Evolutionary conservation across 2,888 invertebrate genomes (phyloP).

Genomic region (Melinopterus prodromus): DNA sequence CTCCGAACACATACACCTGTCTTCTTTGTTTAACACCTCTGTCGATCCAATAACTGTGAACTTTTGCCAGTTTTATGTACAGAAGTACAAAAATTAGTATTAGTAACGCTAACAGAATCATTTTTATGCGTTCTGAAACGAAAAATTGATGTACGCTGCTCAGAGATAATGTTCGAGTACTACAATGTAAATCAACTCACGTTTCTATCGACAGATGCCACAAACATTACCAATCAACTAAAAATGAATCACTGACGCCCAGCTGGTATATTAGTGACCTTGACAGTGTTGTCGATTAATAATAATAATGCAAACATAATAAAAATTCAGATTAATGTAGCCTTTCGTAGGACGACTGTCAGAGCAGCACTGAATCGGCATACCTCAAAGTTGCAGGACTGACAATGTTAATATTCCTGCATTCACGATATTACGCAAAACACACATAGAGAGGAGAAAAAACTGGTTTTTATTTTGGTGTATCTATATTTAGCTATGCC

Average conservation of each 20-base stretch:
- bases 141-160: too few relatives aligned
- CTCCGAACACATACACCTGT: slow-evolving; percentile 37
- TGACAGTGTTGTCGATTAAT: too few relatives aligned
- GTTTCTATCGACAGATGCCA: neutral
- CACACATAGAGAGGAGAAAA: too few relatives aligned
- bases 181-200: too few relatives aligned
- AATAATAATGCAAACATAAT: too few relatives aligned
- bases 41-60: slow-evolving; percentile 35
- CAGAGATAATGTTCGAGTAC: too few relatives aligned
- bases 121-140: neutral
- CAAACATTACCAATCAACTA: neutral
- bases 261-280: too few relatives aligned
- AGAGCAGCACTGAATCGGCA: neutral
- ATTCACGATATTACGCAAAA: too few relatives aligned
- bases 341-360: neutral
- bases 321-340: too few relatives aligned
- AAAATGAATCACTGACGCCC: neutral
- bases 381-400: neutral
- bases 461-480: too few relatives aligned
- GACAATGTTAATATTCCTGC: too few relatives aligned
- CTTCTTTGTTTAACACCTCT: slow-evolving; percentile 32
- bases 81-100: neutral
- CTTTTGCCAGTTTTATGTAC: slow-evolving; percentile 29
- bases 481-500: too few relatives aligned
- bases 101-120: neutral